A percentile compares a stretch with the other conserved stretches of the same genome.
Evolutionary conservation across 2,888 invertebrate genomes (phyloP).

Genomic region (Pristionchus maxplancki): DNA sequence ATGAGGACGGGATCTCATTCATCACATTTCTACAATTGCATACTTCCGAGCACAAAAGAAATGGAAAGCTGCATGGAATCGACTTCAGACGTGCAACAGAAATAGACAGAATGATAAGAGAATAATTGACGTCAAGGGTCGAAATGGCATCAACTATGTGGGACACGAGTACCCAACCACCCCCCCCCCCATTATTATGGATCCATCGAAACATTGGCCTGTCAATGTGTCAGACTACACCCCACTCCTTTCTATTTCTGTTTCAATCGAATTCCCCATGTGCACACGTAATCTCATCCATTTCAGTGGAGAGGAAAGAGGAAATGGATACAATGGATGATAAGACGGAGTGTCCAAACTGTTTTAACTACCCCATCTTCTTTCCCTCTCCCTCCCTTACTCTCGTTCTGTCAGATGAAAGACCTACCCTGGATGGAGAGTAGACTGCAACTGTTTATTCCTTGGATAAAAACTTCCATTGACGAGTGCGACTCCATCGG

Average conservation of each 20-base stretch:
- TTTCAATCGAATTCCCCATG: background rate
- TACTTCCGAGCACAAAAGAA: background rate
- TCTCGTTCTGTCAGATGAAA: background rate
- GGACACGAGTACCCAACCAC: background rate
- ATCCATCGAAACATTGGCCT: constrained; percentile 9
- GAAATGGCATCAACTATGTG: background rate
- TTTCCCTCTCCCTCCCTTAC: background rate
- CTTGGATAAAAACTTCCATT: constrained; percentile 70
- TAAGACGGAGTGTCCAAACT: background rate
- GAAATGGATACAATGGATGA: background rate
- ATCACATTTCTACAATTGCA: background rate
- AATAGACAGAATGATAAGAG: constrained; percentile 10
- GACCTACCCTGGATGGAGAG: constrained; percentile 63
- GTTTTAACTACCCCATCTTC: background rate
- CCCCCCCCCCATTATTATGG: background rate
- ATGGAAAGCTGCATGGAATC: background rate
- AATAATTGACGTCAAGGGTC: background rate
- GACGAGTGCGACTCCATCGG: constrained; percentile 70
- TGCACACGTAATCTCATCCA: constrained; percentile 5
- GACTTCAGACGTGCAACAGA: background rate
- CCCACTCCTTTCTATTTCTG: background rate
- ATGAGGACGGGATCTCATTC: background rate
- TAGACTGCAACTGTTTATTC: constrained; percentile 65
- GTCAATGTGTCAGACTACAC: background rate
- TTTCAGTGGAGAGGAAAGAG: background rate